These are phyloP conservation scores for Aphidoletes aphidimyza DNA, from an alignment of 2,888 invertebrate species.

Conservation along the genomic window DNA sequence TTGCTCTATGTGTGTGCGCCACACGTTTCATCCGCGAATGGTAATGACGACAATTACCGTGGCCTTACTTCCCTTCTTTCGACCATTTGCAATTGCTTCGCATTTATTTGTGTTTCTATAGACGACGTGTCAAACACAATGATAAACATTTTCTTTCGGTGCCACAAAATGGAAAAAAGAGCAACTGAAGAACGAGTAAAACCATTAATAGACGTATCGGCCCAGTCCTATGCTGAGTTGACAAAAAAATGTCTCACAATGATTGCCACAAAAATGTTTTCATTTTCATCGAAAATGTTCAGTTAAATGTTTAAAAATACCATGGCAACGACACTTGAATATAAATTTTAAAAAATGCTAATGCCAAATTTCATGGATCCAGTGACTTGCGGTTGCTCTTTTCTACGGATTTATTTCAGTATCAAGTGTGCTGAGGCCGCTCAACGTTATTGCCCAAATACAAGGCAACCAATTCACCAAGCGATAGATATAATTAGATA, in stretches of 20 bases:
- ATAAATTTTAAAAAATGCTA: no score
- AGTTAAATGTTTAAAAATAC: no score
- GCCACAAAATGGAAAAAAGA: neutral
- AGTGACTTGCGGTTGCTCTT: no score
- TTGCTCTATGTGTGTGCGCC: no score
- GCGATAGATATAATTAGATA: constrained; percentile 7
- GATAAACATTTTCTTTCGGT: neutral
- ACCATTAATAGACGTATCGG: neutral
- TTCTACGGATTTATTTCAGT: neutral
- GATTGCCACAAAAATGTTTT: no score
- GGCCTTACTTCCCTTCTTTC: neutral
- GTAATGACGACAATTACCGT: constrained; percentile 12
- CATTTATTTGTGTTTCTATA: neutral
- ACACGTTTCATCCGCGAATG: neutral
- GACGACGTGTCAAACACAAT: neutral
- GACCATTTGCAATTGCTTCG: neutral
- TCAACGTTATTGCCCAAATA: no score
- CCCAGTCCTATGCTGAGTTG: no score
- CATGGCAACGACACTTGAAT: no score
- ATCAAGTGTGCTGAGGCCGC: no score
- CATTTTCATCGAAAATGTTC: no score
- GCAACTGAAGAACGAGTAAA: neutral
- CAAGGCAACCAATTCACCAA: neutral
- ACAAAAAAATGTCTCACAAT: no score
- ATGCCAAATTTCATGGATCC: no score